phyloP scores from a whole-genome alignment of 2,888 invertebrate species.

The Acleris emargana region DNA sequence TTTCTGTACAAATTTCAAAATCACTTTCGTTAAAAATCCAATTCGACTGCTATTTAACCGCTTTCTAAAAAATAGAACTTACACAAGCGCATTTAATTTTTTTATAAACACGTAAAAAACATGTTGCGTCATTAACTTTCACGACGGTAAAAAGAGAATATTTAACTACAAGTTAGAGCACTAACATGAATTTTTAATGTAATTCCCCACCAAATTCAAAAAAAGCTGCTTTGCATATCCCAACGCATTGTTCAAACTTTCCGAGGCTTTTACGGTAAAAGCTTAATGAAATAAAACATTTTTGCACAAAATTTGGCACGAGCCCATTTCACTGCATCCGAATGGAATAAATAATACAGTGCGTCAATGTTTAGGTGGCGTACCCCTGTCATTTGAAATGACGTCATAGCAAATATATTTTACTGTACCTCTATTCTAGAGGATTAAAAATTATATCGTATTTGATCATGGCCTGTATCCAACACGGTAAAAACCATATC shows the following conservation, averaged over 20 bases:
- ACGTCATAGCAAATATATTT: not conserved
- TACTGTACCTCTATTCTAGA: no score
- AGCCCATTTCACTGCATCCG: slow-evolving; percentile 25
- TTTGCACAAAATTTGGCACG: slow-evolving; percentile 19
- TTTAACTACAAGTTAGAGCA: not conserved
- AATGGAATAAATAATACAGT: slow-evolving; percentile 16
- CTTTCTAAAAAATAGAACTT: no score
- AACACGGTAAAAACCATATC: no score
- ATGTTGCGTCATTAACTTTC: no score
- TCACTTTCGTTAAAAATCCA: no score
- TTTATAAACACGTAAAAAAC: no score
- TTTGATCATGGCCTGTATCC: no score
- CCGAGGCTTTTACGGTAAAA: slow-evolving; percentile 24
- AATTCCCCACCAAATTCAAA: slow-evolving; percentile 4
- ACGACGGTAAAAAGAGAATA: no score
- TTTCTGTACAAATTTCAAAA: no score
- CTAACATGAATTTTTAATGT: slow-evolving; percentile 1
- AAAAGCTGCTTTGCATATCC: slow-evolving; percentile 11
- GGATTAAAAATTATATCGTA: no score
- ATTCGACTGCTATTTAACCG: no score
- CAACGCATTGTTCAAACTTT: slow-evolving; percentile 18
- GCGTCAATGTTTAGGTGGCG: slow-evolving; percentile 8
- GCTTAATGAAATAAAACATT: slow-evolving; percentile 26
- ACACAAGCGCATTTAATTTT: no score
- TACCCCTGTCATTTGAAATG: slow-evolving; percentile 1